Conservation (phyloP, 2,888 invertebrate genomes). For the Escarpia spicata region DNA sequence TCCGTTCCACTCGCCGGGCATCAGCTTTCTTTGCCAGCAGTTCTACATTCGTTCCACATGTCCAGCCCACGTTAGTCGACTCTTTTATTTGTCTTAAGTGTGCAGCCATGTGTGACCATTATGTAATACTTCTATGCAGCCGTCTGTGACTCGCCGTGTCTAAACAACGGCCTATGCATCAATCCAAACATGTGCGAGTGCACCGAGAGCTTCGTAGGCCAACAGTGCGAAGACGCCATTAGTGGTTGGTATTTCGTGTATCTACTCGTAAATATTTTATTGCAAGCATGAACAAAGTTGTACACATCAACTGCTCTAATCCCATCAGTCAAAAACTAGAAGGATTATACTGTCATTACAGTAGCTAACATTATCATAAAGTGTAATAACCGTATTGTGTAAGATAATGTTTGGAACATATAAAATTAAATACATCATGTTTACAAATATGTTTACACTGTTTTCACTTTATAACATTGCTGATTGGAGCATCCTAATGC, state of each 20-base stretch:
- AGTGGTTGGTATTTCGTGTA: constrained; percentile 22
- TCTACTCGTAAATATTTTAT: background rate
- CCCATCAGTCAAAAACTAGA: background rate
- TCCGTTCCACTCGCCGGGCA: no score
- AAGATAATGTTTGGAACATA: background rate
- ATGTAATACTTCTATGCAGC: background rate
- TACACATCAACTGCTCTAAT: background rate
- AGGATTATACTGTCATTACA: background rate
- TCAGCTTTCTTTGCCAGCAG: no score
- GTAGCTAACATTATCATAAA: background rate
- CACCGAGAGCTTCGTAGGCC: constrained; percentile 27
- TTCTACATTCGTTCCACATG: background rate
- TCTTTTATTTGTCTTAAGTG: background rate
- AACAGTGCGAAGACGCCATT: constrained; percentile 28
- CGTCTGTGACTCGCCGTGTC: constrained; percentile 24
- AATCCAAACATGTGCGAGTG: constrained; percentile 34
- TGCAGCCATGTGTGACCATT: background rate
- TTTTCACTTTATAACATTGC: no score
- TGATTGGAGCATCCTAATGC: no score
- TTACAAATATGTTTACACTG: background rate
- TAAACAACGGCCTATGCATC: constrained; percentile 32
- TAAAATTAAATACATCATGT: background rate
- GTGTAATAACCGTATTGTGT: background rate
- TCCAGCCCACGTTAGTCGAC: background rate
- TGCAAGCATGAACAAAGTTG: background rate